Evolutionary conservation across 2,113 vertebrate species (phyloP).

Genomic region (Chaetura pelagica): DNA sequence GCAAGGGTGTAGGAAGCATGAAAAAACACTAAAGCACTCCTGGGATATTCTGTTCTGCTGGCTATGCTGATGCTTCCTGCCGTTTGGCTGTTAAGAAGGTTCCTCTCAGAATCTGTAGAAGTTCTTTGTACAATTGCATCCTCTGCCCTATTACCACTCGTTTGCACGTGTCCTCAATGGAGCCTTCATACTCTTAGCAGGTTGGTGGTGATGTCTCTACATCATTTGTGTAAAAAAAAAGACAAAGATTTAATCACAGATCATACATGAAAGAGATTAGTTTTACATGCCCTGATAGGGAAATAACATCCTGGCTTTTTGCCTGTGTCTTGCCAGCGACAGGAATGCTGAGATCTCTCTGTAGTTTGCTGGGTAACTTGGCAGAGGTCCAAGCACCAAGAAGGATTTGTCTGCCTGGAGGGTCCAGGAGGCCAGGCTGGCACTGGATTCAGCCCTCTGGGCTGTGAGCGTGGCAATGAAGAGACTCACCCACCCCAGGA

Average conservation of each 20-base stretch:
- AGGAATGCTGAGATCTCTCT: background rate
- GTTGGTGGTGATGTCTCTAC: background rate
- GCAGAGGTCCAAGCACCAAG: background rate
- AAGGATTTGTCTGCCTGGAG: background rate
- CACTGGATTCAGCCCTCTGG: background rate
- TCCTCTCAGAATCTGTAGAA: background rate
- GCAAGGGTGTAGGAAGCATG: too few relatives aligned
- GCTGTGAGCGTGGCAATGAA: background rate
- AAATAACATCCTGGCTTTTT: background rate
- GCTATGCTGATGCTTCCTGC: background rate
- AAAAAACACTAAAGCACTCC: too few relatives aligned
- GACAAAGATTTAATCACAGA: background rate
- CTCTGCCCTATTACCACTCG: background rate
- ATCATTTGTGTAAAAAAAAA: background rate
- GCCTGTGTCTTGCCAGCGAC: background rate
- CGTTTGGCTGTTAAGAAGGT: background rate
- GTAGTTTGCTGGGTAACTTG: background rate
- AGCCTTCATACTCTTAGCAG: background rate
- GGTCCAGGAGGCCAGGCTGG: background rate
- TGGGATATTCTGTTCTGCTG: background rate
- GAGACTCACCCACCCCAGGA: too few relatives aligned
- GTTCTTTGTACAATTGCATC: background rate
- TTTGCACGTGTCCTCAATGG: too few relatives aligned
- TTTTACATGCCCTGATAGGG: fast-evolving
- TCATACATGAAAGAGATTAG: background rate